A percentile compares a stretch with the other conserved stretches of the same genome.
These are phyloP conservation scores for Aythya baeri DNA, from an alignment of 2,113 vertebrate species.

Conservation along the genomic window DNA sequence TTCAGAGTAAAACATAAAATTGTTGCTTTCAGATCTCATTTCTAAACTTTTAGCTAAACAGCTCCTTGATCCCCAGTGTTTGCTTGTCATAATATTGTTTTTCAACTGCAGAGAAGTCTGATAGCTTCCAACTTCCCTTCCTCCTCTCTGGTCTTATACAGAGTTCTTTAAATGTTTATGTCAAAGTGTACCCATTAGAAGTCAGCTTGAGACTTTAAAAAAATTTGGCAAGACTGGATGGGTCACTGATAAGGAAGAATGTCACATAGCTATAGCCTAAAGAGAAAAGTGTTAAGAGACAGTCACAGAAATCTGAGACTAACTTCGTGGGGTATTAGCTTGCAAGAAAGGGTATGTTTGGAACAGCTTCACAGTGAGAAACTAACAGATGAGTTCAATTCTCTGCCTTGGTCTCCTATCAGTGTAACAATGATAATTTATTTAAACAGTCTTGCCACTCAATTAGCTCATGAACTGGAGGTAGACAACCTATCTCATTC, in stretches of 20 bases:
- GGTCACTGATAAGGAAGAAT: not conserved
- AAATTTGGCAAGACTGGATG: not conserved
- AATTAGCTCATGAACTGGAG: not conserved
- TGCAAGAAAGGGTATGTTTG: not conserved
- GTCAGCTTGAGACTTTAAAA: not conserved
- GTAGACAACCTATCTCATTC: not conserved
- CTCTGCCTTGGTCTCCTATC: not conserved
- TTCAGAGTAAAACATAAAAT: not conserved
- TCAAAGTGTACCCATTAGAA: not conserved
- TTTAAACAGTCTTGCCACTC: not conserved
- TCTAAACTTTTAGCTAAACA: not conserved
- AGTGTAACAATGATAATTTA: not conserved
- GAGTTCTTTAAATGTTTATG: not conserved
- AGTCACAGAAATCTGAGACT: not conserved
- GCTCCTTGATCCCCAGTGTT: not conserved
- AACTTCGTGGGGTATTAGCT: not conserved
- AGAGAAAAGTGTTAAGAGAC: not conserved
- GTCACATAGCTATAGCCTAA: not conserved
- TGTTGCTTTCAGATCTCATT: not conserved
- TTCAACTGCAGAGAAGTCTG: not conserved
- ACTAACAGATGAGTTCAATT: not conserved
- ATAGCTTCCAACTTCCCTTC: not conserved
- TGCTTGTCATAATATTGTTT: not conserved
- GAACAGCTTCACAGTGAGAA: not conserved
- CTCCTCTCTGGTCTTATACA: not conserved